Evolutionary conservation across 2,797 vertebrate species (phyloP).

Genomic region (Danio kyathit): DNA sequence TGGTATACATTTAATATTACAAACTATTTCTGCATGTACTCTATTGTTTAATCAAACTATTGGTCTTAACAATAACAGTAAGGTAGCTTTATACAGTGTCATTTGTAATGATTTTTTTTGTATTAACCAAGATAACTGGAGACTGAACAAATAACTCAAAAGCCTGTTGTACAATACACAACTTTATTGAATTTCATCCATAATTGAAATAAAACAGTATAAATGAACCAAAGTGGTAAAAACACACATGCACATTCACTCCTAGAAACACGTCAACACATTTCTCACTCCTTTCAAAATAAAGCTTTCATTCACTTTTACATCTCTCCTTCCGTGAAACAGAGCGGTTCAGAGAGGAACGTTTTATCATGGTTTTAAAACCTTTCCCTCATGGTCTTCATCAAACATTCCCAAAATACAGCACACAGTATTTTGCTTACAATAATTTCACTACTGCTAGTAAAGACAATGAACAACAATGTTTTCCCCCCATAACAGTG

Average conservation of each 20-base stretch:
- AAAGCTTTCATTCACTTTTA: conserved; percentile 76
- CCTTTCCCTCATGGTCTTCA: conserved; percentile 15
- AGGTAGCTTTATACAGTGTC: not conserved
- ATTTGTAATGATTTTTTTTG: not conserved
- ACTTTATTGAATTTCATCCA: conserved; percentile 58
- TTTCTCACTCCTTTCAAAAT: conserved; percentile 71
- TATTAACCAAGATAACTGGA: not conserved
- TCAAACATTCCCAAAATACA: conserved; percentile 39
- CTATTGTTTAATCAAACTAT: not conserved
- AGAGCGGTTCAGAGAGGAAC: conserved; percentile 55
- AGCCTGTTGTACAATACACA: conserved; percentile 12
- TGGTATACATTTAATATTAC: not conserved
- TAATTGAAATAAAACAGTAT: conserved; percentile 75
- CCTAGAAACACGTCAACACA: conserved; percentile 61
- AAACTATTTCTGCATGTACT: not conserved
- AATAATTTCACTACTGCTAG: conserved; percentile 25
- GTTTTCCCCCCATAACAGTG: conserved; percentile 58
- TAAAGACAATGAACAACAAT: conserved; percentile 23
- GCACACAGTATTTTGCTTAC: conserved; percentile 21
- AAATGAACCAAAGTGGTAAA: conserved; percentile 75
- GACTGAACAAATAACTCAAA: not conserved
- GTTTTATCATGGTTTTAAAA: conserved; percentile 6
- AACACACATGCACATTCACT: conserved; percentile 39
- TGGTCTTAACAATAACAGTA: not conserved
- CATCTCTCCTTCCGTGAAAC: conserved; percentile 64